phyloP scores from a whole-genome alignment of 2,888 invertebrate genomes.

The Limenitis camilla region DNA sequence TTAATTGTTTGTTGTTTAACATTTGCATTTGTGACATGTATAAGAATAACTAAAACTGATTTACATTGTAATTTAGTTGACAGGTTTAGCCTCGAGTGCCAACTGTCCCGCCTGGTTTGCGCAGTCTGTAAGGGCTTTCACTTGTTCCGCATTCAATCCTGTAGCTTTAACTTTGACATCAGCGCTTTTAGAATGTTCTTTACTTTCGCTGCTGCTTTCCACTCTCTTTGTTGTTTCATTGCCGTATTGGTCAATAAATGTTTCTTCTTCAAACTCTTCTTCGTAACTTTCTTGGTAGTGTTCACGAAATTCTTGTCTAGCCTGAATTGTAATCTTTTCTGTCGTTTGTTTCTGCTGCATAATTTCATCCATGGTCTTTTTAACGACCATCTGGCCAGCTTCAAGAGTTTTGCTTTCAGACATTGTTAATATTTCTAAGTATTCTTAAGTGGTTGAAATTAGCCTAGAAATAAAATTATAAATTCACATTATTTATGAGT shows the following conservation, averaged over 20 bases:
- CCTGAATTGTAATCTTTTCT: slow-evolving; percentile 61
- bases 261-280: slow-evolving; percentile 69
- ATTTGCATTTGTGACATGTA: background rate
- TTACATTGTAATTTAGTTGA: slow-evolving; percentile 56
- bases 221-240: slow-evolving; percentile 63
- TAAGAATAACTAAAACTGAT: slow-evolving; percentile 11
- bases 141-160: slow-evolving; percentile 62
- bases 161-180: slow-evolving; percentile 67
- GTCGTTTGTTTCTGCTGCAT: slow-evolving; percentile 58
- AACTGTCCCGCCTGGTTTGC: slow-evolving; percentile 68
- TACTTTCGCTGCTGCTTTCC: slow-evolving; percentile 68
- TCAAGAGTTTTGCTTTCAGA: slow-evolving; percentile 58
- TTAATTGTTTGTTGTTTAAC: background rate
- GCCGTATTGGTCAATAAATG: slow-evolving; percentile 60
- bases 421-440: slow-evolving; percentile 34
- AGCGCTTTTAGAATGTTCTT: slow-evolving; percentile 66
- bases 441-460: slow-evolving; percentile 14
- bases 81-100: slow-evolving; percentile 64
- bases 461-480: background rate
- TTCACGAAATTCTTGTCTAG: slow-evolving; percentile 68
- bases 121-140: slow-evolving; percentile 66
- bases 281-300: slow-evolving; percentile 66
- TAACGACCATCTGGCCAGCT: slow-evolving; percentile 64
- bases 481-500: background rate
- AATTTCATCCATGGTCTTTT: slow-evolving; percentile 65